phyloP scores from a whole-genome alignment of 1,140 invertebrate species.

The Zaprionus vittiger region DNA sequence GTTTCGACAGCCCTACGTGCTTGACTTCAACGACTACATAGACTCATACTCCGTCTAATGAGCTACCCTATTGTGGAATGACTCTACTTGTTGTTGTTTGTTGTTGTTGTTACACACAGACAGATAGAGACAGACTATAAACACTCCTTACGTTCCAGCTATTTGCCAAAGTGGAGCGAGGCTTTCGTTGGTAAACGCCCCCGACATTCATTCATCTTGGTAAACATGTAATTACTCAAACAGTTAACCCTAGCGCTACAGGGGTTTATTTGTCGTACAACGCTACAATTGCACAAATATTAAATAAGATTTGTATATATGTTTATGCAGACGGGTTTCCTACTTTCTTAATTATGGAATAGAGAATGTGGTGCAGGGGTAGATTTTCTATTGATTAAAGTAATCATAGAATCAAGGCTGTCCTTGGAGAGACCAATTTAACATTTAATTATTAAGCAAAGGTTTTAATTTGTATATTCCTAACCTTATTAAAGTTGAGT shows the following conservation, averaged over 20 bases:
- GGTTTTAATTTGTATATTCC: background rate
- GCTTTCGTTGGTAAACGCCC: conserved; percentile 33
- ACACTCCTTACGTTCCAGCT: background rate
- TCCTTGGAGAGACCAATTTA: background rate
- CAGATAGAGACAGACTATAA: background rate
- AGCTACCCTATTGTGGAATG: background rate
- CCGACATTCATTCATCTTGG: conserved; percentile 40
- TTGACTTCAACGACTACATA: conserved; percentile 1
- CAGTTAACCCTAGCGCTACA: conserved; percentile 19
- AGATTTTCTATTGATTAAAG: background rate
- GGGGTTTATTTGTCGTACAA: background rate
- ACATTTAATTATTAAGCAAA: background rate
- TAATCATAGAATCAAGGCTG: background rate
- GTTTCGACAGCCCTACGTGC: background rate
- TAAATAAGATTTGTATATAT: conserved; percentile 19
- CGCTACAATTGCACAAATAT: conserved; percentile 18
- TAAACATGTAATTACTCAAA: conserved; percentile 74
- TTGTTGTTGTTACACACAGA: background rate
- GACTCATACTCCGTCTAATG: background rate
- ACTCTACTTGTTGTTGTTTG: background rate
- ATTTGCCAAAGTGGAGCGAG: conserved; percentile 32
- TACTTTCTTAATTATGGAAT: background rate
- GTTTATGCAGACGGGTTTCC: background rate
- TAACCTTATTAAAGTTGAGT: background rate
- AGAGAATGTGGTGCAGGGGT: background rate